Evolutionary conservation across 2,113 vertebrate genomes (phyloP), one percentile per base, ranked within the genome.

Genomic region (Chitala chitala): DNA sequence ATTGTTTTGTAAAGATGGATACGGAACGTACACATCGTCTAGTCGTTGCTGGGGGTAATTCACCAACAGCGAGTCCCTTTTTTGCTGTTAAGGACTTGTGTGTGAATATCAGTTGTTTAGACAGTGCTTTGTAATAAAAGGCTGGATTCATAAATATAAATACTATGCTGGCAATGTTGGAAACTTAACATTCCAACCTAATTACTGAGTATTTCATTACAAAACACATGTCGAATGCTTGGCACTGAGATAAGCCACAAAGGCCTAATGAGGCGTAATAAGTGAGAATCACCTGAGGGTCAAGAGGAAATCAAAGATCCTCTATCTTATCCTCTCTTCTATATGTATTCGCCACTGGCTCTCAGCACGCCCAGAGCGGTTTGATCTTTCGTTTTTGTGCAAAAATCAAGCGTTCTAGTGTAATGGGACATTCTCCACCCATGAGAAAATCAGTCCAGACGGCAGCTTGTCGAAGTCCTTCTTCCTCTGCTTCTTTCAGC

Each of bases 211-310:
- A 15, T 58, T 72, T 72, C 22, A 72, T 1, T 58, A 40, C n/a
- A 44, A 42, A 7, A 24, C 63, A 66, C 36, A 65, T 65, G 36
- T 33, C 12, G 36, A 38, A 15, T 12, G 44, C 5, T 46, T 24
- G 54, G 36, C 36, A 42, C 70, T 61, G 24, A 46, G 71, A 61
- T 72, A 44, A 59, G 46, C 53, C 9, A 38, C n/a, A 6, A 46
- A 53, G 8, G 13, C 40, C 22, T 72, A 74, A 42, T 53, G 17
- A 40, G 72, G 17, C 15, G 44, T 51, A 68, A 26, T 64, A 40
- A 53, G 33, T 63, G 48, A 40, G 53, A 53, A 63, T 40, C 20
- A 74, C 46, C 59, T 38, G 40, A 72, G 72, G 72, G 13, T 20
- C 44, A 65, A 24, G 46, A 46, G 54, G 40, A 38, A 61, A 26